These are phyloP conservation scores for Nibea albiflora DNA, from an alignment of 2,113 vertebrate species.

Conservation along the genomic window DNA sequence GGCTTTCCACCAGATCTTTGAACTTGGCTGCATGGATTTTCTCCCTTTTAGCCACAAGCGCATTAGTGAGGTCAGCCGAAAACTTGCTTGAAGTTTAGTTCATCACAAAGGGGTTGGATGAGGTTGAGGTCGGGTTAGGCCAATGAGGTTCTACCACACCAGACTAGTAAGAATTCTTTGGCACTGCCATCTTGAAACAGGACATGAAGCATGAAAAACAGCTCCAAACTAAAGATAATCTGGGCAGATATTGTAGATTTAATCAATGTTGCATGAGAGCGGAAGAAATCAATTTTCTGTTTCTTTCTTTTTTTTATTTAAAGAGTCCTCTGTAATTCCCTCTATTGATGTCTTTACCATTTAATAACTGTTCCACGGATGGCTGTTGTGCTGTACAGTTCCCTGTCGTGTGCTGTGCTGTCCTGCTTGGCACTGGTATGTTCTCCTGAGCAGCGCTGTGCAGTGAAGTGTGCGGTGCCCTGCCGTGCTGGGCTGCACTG, in stretches of 20 bases:
- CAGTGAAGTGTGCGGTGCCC: constrained; percentile 30
- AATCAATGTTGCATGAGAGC: not conserved
- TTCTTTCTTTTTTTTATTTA: not conserved
- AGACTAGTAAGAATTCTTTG: not conserved
- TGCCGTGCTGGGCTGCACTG: constrained; percentile 21
- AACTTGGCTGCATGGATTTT: not conserved
- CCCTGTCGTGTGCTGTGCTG: constrained; percentile 2
- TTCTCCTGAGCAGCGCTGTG: constrained; percentile 40
- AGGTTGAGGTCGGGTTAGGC: no score
- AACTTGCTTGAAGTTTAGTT: no score
- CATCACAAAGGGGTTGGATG: no score
- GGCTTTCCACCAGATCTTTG: not conserved
- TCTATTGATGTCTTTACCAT: not conserved
- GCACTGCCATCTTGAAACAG: not conserved
- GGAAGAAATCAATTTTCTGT: not conserved
- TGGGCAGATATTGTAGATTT: not conserved
- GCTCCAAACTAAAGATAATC: not conserved
- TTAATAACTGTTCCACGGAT: not conserved
- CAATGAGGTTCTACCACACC: no score
- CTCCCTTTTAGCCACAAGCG: not conserved
- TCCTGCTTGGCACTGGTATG: not conserved
- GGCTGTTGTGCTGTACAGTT: not conserved
- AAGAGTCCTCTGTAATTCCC: not conserved
- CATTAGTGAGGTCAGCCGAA: not conserved
- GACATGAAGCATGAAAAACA: no score